Percentiles rank a stretch among this genome's conserved stretches.
Conservation (phyloP, 2,113 vertebrate genomes). For the Labeo catla region DNA sequence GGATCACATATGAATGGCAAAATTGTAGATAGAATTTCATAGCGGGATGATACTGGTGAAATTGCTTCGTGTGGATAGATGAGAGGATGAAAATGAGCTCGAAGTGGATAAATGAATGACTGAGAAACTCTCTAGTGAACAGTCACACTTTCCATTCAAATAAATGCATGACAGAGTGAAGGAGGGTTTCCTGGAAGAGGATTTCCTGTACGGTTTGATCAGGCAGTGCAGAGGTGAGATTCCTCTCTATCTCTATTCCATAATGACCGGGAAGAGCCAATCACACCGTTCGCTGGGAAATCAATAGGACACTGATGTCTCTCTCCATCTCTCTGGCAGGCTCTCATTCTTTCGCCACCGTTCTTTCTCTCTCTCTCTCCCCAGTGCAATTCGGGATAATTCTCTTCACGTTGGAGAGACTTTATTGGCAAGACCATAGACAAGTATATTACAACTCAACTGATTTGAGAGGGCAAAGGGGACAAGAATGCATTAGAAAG, state of each 20-base stretch:
- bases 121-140: background rate
- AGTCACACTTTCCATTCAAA: background rate
- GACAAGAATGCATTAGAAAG: conserved; percentile 13
- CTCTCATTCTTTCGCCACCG: conserved; percentile 27
- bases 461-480: conserved; percentile 34
- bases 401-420: conserved; percentile 35
- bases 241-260: conserved; percentile 42
- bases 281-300: conserved; percentile 50
- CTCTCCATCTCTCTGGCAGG: conserved; percentile 47
- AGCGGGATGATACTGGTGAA: background rate
- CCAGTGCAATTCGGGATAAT: conserved; percentile 46
- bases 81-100: conserved; percentile 17
- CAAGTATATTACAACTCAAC: conserved; percentile 46
- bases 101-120: conserved; percentile 14
- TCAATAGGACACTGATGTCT: conserved; percentile 56
- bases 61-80: background rate
- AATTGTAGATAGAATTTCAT: conserved; percentile 11
- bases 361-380: conserved; percentile 7
- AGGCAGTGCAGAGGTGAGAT: conserved; percentile 33
- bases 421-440: conserved; percentile 32
- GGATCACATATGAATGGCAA: background rate
- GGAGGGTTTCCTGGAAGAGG: conserved; percentile 19
- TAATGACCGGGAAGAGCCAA: conserved; percentile 48
- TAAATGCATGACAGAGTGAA: background rate
- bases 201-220: conserved; percentile 35